Base-by-base conservation (phyloP, 2,888 invertebrate species). In the Acronicta alni region DNA sequence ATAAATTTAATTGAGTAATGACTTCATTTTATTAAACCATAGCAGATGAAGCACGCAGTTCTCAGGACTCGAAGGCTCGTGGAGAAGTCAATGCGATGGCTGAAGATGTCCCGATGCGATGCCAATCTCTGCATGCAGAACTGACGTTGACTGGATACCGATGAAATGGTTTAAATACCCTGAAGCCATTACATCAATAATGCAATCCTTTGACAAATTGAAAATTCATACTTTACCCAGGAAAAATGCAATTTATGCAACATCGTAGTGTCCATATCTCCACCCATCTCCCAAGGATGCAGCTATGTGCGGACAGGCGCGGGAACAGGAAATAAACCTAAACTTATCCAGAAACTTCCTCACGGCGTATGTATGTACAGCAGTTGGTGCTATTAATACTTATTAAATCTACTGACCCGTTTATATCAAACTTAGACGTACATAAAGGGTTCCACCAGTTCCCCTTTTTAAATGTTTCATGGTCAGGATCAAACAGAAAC, bases 181-280 rank as follows among this genome's bases (percentile, higher is more conserved):
- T 43, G 55, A 59, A 43, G 30, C 26, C 52, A 49, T 46, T 43
- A 49, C 32, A 42, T 26, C 14, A 15, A 30, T 23, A 2, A 15
- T 2, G 37, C 37, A 65, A 59, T 56, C 59, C 39, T 18, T 46
- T 2, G 51, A n/a, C 53, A 56, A 49, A 60, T 38, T 45, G 37
- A 17, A 53, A 71, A 71, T 59, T 26, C 1, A 61, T 72, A 67
- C 67, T 47, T 46, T 71, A 68, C 68, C 68, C 41, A 8, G 0
- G 9, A 18, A 6, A 39, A 8, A 7, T 17, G 15, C 4, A 15
- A 57, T 17, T 15, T n/a, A n/a, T 1, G 4, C n/a, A 35, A 12
- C 30, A 30, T 2, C 12, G 30, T 12, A 30, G 30, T 9, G 26
- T 9, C 26, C 9, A 26, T 26, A 26, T 7, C 23, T 23, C 23